These are phyloP conservation scores for Stigmatopora nigra DNA, from an alignment of 2,113 vertebrate genomes.

Conservation along the genomic window DNA sequence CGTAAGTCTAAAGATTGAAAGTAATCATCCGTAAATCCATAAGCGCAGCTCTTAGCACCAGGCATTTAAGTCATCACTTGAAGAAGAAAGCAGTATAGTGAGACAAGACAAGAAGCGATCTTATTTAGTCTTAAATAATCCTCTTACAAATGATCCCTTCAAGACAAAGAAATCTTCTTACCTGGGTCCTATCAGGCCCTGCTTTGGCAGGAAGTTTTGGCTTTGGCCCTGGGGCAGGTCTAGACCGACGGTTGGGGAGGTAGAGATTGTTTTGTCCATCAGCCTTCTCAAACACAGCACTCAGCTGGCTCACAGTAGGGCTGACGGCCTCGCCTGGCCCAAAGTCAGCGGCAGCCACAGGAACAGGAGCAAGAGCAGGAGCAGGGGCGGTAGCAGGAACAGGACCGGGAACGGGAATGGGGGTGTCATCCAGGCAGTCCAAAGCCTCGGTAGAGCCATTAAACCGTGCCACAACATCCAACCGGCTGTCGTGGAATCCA, in stretches of 20 bases:
- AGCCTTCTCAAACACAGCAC: conserved; percentile 87
- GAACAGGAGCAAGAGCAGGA: conserved; percentile 46
- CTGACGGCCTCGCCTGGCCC: conserved; percentile 79
- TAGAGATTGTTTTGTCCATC: conserved; percentile 80
- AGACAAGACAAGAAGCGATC: neutral
- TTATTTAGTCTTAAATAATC: neutral
- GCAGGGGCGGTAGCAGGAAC: conserved; percentile 19
- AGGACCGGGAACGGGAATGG: conserved; percentile 41
- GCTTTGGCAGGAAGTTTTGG: conserved; percentile 59
- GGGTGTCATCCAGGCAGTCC: conserved; percentile 79
- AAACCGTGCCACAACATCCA: conserved; percentile 94
- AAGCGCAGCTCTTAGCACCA: neutral
- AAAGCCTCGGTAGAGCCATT: conserved; percentile 93
- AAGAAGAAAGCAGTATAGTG: neutral
- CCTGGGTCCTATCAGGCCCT: conserved; percentile 65
- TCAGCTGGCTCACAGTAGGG: conserved; percentile 92
- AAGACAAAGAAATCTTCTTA: conserved; percentile 22
- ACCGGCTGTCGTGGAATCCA: conserved; percentile 87
- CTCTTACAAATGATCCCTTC: neutral
- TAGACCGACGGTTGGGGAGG: conserved; percentile 67
- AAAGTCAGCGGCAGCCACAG: conserved; percentile 35
- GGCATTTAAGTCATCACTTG: neutral
- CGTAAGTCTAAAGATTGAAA: neutral
- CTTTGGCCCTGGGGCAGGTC: conserved; percentile 53
- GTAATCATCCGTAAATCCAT: neutral